These are phyloP conservation scores for Phodopus roborovskii DNA, from an alignment of 2,113 vertebrate genomes.

Conservation along the genomic window DNA sequence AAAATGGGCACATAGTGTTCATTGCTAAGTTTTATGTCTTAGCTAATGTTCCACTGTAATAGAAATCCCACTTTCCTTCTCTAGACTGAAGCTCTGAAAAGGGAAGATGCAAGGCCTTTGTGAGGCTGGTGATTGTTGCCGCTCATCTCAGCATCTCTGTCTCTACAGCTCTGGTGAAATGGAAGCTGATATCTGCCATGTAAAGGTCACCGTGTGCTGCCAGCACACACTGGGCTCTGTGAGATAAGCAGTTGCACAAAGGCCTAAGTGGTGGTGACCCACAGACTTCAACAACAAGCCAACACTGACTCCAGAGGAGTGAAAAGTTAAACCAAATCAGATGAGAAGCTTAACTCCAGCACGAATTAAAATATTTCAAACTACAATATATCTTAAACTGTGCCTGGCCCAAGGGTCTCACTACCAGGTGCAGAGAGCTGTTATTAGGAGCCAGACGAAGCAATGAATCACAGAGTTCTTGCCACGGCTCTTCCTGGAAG, in stretches of 20 bases:
- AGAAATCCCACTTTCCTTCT: background rate
- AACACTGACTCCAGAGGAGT: background rate
- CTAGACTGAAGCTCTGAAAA: background rate
- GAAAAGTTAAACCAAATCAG: background rate
- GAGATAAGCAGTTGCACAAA: background rate
- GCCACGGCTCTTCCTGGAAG: background rate
- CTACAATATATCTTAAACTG: background rate
- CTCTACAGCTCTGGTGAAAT: background rate
- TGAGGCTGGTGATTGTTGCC: background rate
- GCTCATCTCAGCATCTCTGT: background rate
- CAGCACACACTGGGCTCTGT: background rate
- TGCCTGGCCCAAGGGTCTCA: background rate
- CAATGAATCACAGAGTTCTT: background rate
- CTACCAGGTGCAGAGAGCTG: background rate
- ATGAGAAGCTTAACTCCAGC: background rate
- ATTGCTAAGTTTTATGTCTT: conserved; percentile 38
- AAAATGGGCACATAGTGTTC: background rate
- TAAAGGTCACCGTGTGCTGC: background rate
- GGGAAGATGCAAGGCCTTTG: background rate
- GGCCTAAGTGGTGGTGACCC: background rate
- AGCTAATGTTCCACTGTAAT: background rate
- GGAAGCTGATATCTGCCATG: background rate
- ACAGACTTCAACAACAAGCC: background rate
- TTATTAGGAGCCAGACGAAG: background rate
- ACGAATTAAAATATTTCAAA: background rate